A percentile compares a stretch with the other conserved stretches of the same genome.
These are phyloP conservation scores for Brenthis hecate DNA, from an alignment of 2,888 invertebrate genomes.

Conservation along the genomic window DNA sequence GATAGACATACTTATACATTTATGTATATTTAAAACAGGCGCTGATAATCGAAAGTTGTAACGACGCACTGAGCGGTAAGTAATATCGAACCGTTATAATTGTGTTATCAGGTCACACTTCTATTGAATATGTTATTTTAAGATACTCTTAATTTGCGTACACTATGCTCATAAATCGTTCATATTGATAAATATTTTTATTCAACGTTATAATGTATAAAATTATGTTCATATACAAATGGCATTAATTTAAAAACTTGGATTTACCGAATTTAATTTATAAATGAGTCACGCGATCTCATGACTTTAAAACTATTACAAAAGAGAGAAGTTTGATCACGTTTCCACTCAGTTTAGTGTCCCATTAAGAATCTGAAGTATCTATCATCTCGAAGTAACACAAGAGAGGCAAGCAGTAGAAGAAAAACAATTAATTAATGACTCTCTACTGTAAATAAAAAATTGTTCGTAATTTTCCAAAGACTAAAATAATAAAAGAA, in stretches of 20 bases:
- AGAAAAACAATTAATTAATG: constrained; percentile 31
- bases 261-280: not conserved
- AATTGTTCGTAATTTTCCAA: constrained; percentile 4
- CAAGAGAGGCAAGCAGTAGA: constrained; percentile 25
- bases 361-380: constrained; percentile 33
- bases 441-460: constrained; percentile 12
- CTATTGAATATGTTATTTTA: constrained; percentile 6
- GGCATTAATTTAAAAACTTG: too few relatives aligned
- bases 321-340: constrained; percentile 25
- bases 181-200: not conserved
- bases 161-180: not conserved
- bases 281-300: not conserved
- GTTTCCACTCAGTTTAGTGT: constrained; percentile 26
- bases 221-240: too few relatives aligned
- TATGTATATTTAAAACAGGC: constrained; percentile 13
- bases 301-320: constrained; percentile 11
- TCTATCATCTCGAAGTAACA: constrained; percentile 30
- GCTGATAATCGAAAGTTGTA: constrained; percentile 44
- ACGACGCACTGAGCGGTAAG: constrained; percentile 34
- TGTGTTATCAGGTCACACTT: constrained; percentile 40
- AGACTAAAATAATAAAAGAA: not conserved
- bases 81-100: constrained; percentile 42
- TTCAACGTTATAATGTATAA: too few relatives aligned
- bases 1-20: constrained; percentile 13
- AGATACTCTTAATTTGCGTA: not conserved